Conservation (phyloP, 2,797 vertebrate genomes). For the Notolabrus celidotus region DNA sequence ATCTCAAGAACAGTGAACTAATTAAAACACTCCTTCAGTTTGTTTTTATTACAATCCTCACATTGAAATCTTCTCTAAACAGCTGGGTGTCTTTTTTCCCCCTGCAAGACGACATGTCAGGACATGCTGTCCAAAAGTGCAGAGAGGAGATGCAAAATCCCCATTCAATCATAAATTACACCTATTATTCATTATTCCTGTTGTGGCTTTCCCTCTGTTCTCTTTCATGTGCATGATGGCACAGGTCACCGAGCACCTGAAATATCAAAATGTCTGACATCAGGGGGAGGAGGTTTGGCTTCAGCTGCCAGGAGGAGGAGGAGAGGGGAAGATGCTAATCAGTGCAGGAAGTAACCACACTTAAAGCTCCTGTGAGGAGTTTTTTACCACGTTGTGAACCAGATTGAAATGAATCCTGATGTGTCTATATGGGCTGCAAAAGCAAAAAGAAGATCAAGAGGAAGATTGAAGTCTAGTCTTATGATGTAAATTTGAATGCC, state of each 20-base stretch:
- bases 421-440: too few relatives aligned
- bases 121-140: slow-evolving; percentile 67
- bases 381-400: neutral
- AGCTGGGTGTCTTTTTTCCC: slow-evolving; percentile 48
- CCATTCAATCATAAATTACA: slow-evolving; percentile 77
- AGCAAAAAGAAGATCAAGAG: too few relatives aligned
- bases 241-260: slow-evolving; percentile 60
- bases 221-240: slow-evolving; percentile 61
- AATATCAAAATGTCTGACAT: slow-evolving; percentile 45
- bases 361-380: neutral
- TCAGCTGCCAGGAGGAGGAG: slow-evolving; percentile 2
- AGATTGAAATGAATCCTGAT: too few relatives aligned
- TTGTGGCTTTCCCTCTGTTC: slow-evolving; percentile 53
- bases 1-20: slow-evolving; percentile 81
- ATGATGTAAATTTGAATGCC: too few relatives aligned
- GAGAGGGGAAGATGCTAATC: slow-evolving; percentile 9
- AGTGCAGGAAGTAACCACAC: neutral
- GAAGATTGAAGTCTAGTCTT: too few relatives aligned
- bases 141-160: slow-evolving; percentile 71
- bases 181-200: slow-evolving; percentile 69
- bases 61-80: slow-evolving; percentile 71
- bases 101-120: slow-evolving; percentile 58
- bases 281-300: slow-evolving; percentile 20
- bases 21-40: slow-evolving; percentile 81
- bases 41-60: slow-evolving; percentile 77